A percentile compares a stretch with the other conserved stretches of the same genome.
Conservation (phyloP, 2,113 vertebrate genomes). For the Eptatretus burgeri region DNA sequence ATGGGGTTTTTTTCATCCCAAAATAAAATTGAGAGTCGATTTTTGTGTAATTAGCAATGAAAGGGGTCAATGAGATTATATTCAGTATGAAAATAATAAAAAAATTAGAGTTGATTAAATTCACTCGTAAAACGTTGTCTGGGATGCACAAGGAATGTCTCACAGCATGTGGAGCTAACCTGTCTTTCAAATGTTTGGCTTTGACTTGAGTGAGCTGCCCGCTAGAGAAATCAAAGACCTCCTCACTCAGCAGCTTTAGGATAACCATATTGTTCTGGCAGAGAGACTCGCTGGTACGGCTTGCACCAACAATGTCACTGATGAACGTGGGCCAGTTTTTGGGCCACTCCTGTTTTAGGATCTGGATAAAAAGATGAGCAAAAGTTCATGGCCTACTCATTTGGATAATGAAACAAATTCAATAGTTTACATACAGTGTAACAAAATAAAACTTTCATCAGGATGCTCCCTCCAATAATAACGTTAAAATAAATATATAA, state of each 20-base stretch:
- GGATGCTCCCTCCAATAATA: neutral
- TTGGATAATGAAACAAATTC: neutral
- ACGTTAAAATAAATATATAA: too few species aligned
- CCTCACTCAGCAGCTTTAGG: slow-evolving; percentile 78
- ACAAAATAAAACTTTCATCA: neutral
- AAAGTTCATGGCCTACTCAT: neutral
- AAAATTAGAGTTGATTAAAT: neutral
- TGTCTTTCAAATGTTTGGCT: slow-evolving; percentile 96
- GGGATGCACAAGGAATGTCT: neutral
- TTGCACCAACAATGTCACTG: slow-evolving; percentile 88
- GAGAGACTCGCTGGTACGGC: slow-evolving; percentile 81
- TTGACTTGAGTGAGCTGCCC: slow-evolving; percentile 97
- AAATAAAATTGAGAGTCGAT: neutral
- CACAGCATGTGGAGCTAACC: slow-evolving; percentile 22
- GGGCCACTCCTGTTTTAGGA: slow-evolving; percentile 94
- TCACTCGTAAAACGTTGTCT: neutral
- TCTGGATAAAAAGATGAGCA: slow-evolving; percentile 19
- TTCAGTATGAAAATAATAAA: neutral
- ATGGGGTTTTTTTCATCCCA: too few species aligned
- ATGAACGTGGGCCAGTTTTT: slow-evolving; percentile 98
- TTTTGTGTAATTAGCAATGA: neutral
- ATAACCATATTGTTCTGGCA: slow-evolving; percentile 99
- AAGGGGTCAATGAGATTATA: neutral
- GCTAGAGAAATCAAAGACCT: slow-evolving; percentile 96
- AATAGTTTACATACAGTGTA: neutral